phyloP scores from a whole-genome alignment of 2,888 invertebrate species.

The Trichogramma evanescens region DNA sequence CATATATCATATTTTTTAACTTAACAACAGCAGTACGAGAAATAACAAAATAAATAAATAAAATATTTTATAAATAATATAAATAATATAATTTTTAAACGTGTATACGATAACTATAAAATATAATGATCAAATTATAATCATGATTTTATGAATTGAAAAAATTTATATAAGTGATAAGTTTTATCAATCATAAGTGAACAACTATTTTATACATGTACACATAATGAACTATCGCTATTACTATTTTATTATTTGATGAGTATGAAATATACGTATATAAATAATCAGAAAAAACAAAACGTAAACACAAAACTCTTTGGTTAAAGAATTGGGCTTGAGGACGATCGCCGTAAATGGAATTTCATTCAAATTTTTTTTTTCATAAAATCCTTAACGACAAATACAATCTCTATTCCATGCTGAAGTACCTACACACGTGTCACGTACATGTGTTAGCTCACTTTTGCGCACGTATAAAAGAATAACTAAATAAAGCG shows the following conservation, averaged over 20 bases:
- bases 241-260: no score
- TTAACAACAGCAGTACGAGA: slow-evolving; percentile 15
- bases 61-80: slow-evolving; percentile 9
- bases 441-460: not conserved
- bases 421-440: not conserved
- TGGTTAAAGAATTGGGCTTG: slow-evolving; percentile 44
- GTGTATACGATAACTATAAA: slow-evolving; percentile 33
- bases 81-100: slow-evolving; percentile 22
- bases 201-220: slow-evolving; percentile 9
- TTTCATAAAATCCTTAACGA: slow-evolving; percentile 18
- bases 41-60: slow-evolving; percentile 15
- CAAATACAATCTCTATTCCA: slow-evolving; percentile 8
- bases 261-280: slow-evolving; percentile 5
- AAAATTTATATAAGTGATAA: slow-evolving; percentile 24
- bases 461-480: not conserved
- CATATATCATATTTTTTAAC: not conserved
- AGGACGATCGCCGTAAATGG: slow-evolving; percentile 39
- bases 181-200: slow-evolving; percentile 19
- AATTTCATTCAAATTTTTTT: slow-evolving; percentile 7
- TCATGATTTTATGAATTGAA: slow-evolving; percentile 14
- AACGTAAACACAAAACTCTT: not conserved
- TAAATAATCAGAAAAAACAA: slow-evolving; percentile 3
- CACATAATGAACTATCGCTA: not conserved
- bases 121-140: slow-evolving; percentile 24
- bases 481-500: not conserved